These are phyloP conservation scores for Laspeyria flexula DNA, from an alignment of 2,888 invertebrate genomes.

Conservation along the genomic window DNA sequence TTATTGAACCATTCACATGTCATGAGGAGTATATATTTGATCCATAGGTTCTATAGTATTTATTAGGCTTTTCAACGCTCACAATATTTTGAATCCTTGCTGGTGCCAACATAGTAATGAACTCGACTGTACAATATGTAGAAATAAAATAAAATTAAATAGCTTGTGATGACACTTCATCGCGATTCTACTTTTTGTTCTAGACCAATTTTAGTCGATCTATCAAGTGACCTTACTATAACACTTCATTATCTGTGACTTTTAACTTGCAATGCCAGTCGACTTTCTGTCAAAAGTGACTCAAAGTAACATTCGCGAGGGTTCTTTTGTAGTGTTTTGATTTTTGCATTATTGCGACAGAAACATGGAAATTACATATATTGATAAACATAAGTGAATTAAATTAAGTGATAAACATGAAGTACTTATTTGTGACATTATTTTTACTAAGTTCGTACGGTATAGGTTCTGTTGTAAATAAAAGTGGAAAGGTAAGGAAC, in stretches of 20 bases:
- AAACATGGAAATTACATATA: conserved; percentile 52
- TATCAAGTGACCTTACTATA: not conserved
- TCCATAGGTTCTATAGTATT: too few species aligned
- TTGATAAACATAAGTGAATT: conserved; percentile 32
- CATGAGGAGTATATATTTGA: too few species aligned
- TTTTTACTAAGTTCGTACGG: conserved; percentile 66
- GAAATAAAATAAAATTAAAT: too few species aligned
- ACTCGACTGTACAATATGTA: too few species aligned
- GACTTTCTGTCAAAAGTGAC: conserved; percentile 30
- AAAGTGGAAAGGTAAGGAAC: conserved; percentile 69
- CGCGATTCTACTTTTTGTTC: too few species aligned
- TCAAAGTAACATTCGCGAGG: conserved; percentile 25
- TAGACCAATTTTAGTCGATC: not conserved
- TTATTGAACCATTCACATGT: too few species aligned
- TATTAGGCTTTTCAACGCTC: too few species aligned
- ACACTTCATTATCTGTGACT: conserved; percentile 6
- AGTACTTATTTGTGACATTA: conserved; percentile 59
- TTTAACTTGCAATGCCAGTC: conserved; percentile 17
- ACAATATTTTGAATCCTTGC: too few species aligned
- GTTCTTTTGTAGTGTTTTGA: conserved; percentile 46
- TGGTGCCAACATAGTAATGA: too few species aligned
- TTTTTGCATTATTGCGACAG: conserved; percentile 34
- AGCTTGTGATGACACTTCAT: too few species aligned
- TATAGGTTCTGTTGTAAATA: conserved; percentile 63
- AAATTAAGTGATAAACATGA: conserved; percentile 58